Base-by-base conservation (phyloP, 2,888 invertebrate species). In the Limenitis camilla region DNA sequence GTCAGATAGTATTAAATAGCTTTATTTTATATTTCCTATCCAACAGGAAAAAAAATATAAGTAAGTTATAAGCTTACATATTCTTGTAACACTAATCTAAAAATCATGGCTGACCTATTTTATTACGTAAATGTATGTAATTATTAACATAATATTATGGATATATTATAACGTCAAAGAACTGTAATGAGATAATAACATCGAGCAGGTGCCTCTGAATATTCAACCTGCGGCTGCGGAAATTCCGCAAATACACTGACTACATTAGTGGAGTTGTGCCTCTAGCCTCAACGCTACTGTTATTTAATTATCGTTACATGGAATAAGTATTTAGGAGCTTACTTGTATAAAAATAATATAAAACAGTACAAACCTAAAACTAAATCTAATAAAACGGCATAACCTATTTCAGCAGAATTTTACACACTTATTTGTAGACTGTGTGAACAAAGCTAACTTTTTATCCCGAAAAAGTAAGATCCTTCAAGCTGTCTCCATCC, bases 131-230 rank as follows among this genome's bases (percentile, higher is more conserved):
- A 29, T 8, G 29, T 11, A 36, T 5, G 8, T 29, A 45, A 10
- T 27, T 3, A 36, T 3, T 32, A 9, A 42, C 1, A 32, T 48
- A 49, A 19, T 9, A 39, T 32, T 39, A n/a, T 9, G 35, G 32
- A 40, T 39, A 44, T 42, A 49, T 41, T 32, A 38, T 28, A 44
- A 39, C 33, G 10, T 38, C 43, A 50, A 43, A 50, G 43, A 38
- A 43, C 43, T 6, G 33, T 50, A 50, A 50, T 44, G 50, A 50
- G 39, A 50, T 44, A 50, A 50, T 50, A 50, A 50, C 32, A 39
- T 39, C 8, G 39, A 27, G 39, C 50, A 50, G 50, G 50, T 44
- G 44, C 39, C 50, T 11, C 38, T 50, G 50, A 44, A 50, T 50
- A 50, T 50, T 44, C 50, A 32, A 40, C 50, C 39, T 9, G 39